Evolutionary conservation across 1,140 invertebrate species (phyloP).

Genomic region (Heliconius melpomene): DNA sequence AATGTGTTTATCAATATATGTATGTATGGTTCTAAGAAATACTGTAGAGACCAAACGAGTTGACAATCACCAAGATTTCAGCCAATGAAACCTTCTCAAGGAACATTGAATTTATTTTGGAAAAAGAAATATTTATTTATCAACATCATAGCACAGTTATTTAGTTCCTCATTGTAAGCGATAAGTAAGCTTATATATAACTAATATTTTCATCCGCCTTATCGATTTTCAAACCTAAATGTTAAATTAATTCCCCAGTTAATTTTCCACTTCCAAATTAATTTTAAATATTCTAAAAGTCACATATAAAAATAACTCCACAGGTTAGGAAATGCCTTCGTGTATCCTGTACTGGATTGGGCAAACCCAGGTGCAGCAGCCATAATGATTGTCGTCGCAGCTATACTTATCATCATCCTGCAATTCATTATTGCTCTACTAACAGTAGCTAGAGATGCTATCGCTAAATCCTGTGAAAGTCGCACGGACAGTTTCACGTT

Average conservation of each 20-base stretch:
- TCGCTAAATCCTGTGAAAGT: constrained; percentile 22
- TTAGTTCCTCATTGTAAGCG: neutral
- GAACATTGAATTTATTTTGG: too few relatives aligned
- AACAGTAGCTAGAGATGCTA: constrained; percentile 46
- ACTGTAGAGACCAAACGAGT: too few relatives aligned
- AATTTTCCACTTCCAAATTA: too few relatives aligned
- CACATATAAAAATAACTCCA: neutral
- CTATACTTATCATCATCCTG: constrained; percentile 50
- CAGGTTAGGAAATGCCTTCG: constrained; percentile 60
- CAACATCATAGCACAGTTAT: neutral
- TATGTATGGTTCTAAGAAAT: too few relatives aligned
- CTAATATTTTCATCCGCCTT: neutral
- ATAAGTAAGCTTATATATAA: neutral
- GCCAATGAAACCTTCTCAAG: too few relatives aligned
- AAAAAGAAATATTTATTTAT: neutral
- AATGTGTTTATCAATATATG: too few relatives aligned
- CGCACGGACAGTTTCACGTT: neutral
- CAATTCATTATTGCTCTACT: constrained; percentile 55
- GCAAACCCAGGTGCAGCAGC: constrained; percentile 45
- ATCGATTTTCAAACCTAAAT: neutral
- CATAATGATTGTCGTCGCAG: constrained; percentile 45
- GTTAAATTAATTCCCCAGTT: neutral
- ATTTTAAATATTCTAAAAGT: too few relatives aligned
- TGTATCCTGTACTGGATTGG: constrained; percentile 76
- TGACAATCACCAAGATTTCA: too few relatives aligned